A percentile compares a stretch with the other conserved stretches of the same genome.
phyloP scores from a whole-genome alignment of 2,888 invertebrate genomes.

The Caenorhabditis sp. region DNA sequence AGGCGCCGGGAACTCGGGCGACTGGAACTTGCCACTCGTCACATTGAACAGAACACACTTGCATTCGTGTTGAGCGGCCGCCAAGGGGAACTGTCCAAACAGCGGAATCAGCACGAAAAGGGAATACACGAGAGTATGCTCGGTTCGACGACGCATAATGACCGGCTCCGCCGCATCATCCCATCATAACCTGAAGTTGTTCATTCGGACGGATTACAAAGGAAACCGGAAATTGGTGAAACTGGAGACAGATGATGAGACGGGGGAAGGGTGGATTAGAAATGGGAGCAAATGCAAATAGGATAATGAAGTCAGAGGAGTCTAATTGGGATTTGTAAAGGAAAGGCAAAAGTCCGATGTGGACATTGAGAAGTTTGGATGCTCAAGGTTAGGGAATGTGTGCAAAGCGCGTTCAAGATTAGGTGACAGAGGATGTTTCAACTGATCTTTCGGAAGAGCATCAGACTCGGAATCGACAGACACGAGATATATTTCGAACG shows the following conservation, averaged over 20 bases:
- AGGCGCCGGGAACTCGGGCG: constrained; percentile 61
- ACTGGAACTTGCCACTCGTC: constrained; percentile 60
- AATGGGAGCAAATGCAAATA: background rate
- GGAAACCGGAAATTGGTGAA: constrained; percentile 7
- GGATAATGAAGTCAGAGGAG: constrained; percentile 7
- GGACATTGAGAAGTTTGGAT: background rate
- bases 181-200: constrained; percentile 27
- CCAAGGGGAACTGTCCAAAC: background rate
- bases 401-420: no score
- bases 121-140: constrained; percentile 6
- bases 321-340: background rate
- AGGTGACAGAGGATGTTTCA: no score
- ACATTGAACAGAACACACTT: constrained; percentile 64
- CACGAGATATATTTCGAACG: constrained; percentile 10
- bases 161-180: constrained; percentile 16
- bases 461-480: background rate
- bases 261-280: constrained; percentile 20
- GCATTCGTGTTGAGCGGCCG: constrained; percentile 41
- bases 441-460: no score
- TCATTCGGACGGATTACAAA: background rate
- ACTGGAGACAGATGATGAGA: constrained; percentile 5
- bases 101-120: constrained; percentile 12
- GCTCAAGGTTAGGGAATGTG: background rate
- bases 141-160: constrained; percentile 20
- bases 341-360: no score